phyloP scores from a whole-genome alignment of 2,797 vertebrate genomes.

The Pitangus sulphuratus region DNA sequence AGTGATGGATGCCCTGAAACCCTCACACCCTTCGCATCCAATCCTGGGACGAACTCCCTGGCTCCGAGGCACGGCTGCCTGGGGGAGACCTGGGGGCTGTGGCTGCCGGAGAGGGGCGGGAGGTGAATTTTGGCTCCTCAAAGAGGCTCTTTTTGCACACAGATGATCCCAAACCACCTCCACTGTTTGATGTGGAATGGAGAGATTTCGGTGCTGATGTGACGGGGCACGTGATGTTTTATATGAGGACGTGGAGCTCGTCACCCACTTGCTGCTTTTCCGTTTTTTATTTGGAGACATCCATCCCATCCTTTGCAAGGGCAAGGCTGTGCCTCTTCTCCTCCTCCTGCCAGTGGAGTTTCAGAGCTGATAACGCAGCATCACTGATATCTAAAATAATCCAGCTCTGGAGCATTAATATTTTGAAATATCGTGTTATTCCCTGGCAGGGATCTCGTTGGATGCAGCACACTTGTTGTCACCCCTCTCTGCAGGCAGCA shows the following conservation, averaged over 20 bases:
- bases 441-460: neutral
- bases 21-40: conserved; percentile 82
- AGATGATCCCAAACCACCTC: neutral
- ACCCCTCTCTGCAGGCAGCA: neutral
- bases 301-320: neutral
- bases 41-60: conserved; percentile 83
- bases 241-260: neutral
- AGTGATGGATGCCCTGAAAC: conserved; percentile 85
- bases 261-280: neutral
- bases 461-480: neutral
- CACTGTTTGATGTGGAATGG: fast-evolving
- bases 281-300: neutral
- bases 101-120: fast-evolving
- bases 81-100: neutral
- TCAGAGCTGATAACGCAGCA: neutral
- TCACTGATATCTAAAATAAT: fast-evolving
- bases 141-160: neutral
- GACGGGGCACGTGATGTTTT: neutral
- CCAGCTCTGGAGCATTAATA: neutral
- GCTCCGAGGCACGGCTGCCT: conserved; percentile 61
- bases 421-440: neutral
- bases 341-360: neutral
- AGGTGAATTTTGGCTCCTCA: neutral
- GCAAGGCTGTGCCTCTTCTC: neutral
- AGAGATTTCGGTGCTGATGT: neutral